Base-by-base conservation (phyloP, 2,113 vertebrate genomes). In the Myotis brandtii region DNA sequence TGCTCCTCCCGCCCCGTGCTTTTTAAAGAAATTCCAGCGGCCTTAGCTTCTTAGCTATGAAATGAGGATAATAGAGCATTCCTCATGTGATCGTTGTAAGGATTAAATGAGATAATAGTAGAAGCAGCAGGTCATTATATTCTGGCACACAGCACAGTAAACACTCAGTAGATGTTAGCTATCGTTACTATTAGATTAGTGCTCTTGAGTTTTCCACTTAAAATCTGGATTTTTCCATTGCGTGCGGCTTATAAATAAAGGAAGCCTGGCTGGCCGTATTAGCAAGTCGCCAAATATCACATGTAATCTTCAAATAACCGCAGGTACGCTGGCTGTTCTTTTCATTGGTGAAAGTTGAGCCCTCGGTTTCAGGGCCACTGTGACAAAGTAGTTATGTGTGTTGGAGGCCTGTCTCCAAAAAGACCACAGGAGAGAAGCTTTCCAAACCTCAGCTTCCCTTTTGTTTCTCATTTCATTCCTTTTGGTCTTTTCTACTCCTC, bases 191-290 rank as follows among this genome's bases (percentile, higher is more conserved):
- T 32, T 75, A 25, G 20, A 66, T 56, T 43, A 50, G 30, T 87
- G 52, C 23, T 91, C 69, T 89, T 91, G 64, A 93, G 46, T 67
- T 64, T 79, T 91, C 69, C 56, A 20, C 46, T 81, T 62, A 43
- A 6, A 62, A 89, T 80, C 64, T 94, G 27, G 52, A 94, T 50
- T 76, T 94, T 89, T 83, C 92, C 75, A 80, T 52, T 32, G 20
- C 9, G 2, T 6, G 20, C 18, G 2, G 5, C 48, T 84, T 48
- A 46, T 75, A 17, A 75, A 96, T 81, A 93, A 88, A 27, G 9
- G 43, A 86, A 59, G 62, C 14, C 46, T 87, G 40, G 52, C 72
- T 90, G 23, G 13, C 37, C 37, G 2, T 40, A 48, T 64, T n/a
- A 27, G 59, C 75, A 93, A 14, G 32, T 62, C 5, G 6, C 82